Percentiles rank a stretch among this genome's conserved stretches.
Evolutionary conservation across 2,113 vertebrate genomes (phyloP).

Genomic region (Embiotoca jacksoni): DNA sequence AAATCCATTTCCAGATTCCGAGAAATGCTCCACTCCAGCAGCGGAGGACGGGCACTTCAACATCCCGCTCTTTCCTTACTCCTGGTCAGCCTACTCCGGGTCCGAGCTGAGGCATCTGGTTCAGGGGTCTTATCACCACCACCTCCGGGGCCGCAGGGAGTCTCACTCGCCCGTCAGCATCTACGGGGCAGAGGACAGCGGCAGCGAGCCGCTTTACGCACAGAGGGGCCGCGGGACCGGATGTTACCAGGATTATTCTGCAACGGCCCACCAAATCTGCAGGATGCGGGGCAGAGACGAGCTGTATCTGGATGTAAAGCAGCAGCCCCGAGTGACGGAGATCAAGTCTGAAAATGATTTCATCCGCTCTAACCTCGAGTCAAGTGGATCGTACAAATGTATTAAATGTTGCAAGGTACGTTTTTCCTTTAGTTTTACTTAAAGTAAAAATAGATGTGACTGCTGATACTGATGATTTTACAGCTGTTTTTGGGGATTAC

Average conservation of each 20-base stretch:
- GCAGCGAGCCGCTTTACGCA: conserved; percentile 73
- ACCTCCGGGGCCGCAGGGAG: conserved; percentile 75
- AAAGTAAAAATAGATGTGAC: too few species aligned
- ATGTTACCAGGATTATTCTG: conserved; percentile 84
- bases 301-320: conserved; percentile 78
- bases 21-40: conserved; percentile 84
- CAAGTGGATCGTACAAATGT: conserved; percentile 91
- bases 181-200: conserved; percentile 82
- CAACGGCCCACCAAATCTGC: conserved; percentile 72
- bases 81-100: conserved; percentile 89
- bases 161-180: conserved; percentile 80
- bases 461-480: too few species aligned
- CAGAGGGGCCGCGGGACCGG: conserved; percentile 65
- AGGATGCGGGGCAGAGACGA: conserved; percentile 71
- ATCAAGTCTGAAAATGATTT: conserved; percentile 91
- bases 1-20: conserved; percentile 85
- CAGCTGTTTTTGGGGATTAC: too few species aligned
- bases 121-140: conserved; percentile 75
- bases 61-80: conserved; percentile 87
- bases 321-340: conserved; percentile 81
- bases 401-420: conserved; percentile 96
- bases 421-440: neutral
- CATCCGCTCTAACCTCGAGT: conserved; percentile 87
- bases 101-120: conserved; percentile 89
- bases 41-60: conserved; percentile 84